These are phyloP conservation scores for Meghimatium bilineatum DNA, from an alignment of 2,888 invertebrate species.

Conservation along the genomic window DNA sequence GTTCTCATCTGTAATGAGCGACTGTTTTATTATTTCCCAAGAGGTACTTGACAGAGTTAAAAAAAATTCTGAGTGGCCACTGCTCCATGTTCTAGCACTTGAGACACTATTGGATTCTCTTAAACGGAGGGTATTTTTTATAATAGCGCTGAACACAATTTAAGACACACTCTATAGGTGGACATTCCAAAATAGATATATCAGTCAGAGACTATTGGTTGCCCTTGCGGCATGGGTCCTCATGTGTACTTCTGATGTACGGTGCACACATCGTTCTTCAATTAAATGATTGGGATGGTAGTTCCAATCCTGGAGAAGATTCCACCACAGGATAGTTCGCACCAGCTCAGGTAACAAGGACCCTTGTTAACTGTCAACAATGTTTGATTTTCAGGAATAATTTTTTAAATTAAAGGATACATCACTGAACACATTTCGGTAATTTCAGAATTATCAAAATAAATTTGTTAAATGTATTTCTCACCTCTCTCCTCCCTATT, in stretches of 20 bases:
- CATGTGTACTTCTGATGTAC: constrained; percentile 5
- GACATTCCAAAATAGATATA: constrained; percentile 11
- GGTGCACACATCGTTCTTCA: background rate
- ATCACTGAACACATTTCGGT: too few relatives aligned
- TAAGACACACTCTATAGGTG: background rate
- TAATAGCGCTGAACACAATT: background rate
- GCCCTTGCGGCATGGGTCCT: background rate
- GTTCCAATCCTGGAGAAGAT: background rate
- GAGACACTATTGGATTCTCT: background rate
- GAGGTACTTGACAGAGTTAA: constrained; percentile 29
- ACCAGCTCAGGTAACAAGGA: background rate
- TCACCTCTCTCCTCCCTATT: too few relatives aligned
- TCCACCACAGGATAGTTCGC: constrained; percentile 11
- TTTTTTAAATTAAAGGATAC: too few relatives aligned
- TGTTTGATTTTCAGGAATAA: too few relatives aligned
- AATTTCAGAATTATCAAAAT: too few relatives aligned
- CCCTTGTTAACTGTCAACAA: background rate
- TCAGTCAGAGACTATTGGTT: background rate
- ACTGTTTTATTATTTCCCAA: constrained; percentile 8
- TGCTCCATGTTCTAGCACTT: background rate
- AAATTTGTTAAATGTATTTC: too few relatives aligned
- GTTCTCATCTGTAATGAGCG: constrained; percentile 20
- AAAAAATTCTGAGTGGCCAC: constrained; percentile 16
- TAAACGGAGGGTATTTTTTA: background rate
- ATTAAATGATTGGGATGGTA: constrained; percentile 16